Evolutionary conservation across 2,888 invertebrate species (phyloP), one percentile per base, ranked within the genome.

Genomic region (Drosophila borealis): DNA sequence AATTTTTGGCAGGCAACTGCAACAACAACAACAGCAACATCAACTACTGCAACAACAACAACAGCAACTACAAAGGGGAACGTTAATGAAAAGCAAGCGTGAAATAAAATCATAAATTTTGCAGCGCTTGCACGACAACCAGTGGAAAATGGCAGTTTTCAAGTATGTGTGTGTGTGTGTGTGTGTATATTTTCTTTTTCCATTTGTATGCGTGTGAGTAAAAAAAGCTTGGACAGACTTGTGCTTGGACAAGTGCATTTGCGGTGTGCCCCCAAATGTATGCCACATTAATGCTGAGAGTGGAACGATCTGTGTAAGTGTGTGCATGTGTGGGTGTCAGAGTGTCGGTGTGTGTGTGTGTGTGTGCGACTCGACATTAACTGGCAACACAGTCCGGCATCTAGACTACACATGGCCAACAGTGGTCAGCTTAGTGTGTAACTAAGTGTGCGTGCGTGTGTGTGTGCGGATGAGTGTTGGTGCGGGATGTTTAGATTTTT

Each of bases 31-130:
- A 57, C 57, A 57, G 41, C 62, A 54, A 36, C 44, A 33, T 41
- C 34, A 44, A 34, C 45, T 45, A 39, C 37, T 54, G 62, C 39
- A 59, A 55, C 62, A 64, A 48, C 46, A 48, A 36, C 50, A 36
- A 39, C 46, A 34, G 19, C 48, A 62, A 74, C 74, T 63, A 67
- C 60, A 63, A 72, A 78, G 57, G 63, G 56, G 39, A 45, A 84
- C 84, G 85, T 87, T 85, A 88, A 88, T 85, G 88, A 85, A 85
- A 85, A 88, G 85, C 88, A 88, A 88, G 85, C 85, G 85, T 88
- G 88, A 88, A 85, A 88, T 88, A 85, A 88, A 85, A 85, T 85
- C 85, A 88, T 85, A 85, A 85, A 85, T 85, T 85, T 75, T 88
- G 80, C 86, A 86, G 70, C 49, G 81, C 64, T 72, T 77, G 67